Percentiles rank a stretch among this genome's conserved stretches.
These are phyloP conservation scores for Falco berigora DNA, from an alignment of 2,797 vertebrate genomes.

Conservation along the genomic window DNA sequence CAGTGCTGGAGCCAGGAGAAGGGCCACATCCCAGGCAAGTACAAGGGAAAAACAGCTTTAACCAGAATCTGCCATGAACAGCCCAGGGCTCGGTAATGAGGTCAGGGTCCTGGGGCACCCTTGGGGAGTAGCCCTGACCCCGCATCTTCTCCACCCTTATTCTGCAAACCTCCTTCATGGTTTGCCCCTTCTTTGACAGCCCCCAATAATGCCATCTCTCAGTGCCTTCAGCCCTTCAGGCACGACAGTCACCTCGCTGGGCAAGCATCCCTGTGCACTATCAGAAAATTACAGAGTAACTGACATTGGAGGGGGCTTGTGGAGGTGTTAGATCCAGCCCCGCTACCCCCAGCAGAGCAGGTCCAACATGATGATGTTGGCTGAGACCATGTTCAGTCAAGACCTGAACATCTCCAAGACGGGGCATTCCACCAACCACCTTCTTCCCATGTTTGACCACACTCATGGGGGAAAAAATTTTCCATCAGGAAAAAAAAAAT, in stretches of 20 bases:
- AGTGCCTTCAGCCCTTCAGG: not conserved
- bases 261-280: not conserved
- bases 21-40: not conserved
- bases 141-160: not conserved
- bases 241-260: not conserved
- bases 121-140: not conserved
- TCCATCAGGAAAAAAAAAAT: not conserved
- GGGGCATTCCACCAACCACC: not conserved
- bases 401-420: not conserved
- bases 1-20: not conserved
- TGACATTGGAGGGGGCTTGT: not conserved
- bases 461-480: fast-evolving
- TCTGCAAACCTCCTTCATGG: not conserved
- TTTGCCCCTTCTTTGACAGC: not conserved
- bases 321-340: not conserved
- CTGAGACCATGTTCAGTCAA: not conserved
- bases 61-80: not conserved
- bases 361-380: fast-evolving
- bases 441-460: not conserved
- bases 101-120: not conserved
- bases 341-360: not conserved
- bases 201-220: not conserved
- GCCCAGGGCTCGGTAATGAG: not conserved
- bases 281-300: not conserved
- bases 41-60: not conserved